Evolutionary conservation across 92 coral and sea anemone species (phyloP).

Genomic region (Virgularia gustaviana): DNA sequence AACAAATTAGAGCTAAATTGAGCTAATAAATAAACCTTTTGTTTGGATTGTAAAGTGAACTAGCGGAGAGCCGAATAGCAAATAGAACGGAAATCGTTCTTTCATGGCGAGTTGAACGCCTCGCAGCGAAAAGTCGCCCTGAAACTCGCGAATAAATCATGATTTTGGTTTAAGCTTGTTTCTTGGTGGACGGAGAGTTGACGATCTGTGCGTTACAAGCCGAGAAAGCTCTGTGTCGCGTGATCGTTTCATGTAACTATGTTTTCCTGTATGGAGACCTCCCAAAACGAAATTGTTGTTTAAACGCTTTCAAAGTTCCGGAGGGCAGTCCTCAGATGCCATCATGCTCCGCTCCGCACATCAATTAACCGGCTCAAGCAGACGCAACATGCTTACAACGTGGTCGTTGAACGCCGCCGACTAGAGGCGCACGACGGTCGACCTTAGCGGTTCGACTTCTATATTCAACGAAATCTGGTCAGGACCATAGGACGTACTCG

Average conservation of each 20-base stretch:
- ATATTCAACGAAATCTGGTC: not conserved
- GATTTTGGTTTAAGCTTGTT: too few species aligned
- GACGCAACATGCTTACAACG: not conserved
- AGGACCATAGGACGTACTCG: too few species aligned
- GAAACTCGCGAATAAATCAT: too few species aligned
- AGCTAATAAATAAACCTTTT: not conserved
- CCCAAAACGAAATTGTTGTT: constrained; percentile 33
- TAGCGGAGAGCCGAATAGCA: not conserved
- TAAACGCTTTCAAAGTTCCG: constrained; percentile 38
- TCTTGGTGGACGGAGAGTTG: not conserved
- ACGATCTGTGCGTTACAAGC: not conserved
- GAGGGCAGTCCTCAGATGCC: constrained; percentile 26
- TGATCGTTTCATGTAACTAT: too few species aligned
- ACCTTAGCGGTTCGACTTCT: not conserved
- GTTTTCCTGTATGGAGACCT: constrained; percentile 23
- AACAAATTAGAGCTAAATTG: constrained; percentile 32
- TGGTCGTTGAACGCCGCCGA: not conserved
- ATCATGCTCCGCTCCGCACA: not conserved
- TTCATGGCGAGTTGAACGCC: too few species aligned
- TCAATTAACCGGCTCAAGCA: not conserved
- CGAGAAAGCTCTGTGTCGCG: too few species aligned
- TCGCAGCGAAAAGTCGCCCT: too few species aligned
- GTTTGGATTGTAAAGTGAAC: constrained; percentile 23
- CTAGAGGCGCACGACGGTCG: not conserved
- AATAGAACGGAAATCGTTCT: not conserved